These are phyloP conservation scores for Melieria omissa DNA, from an alignment of 2,888 invertebrate genomes.

Conservation along the genomic window DNA sequence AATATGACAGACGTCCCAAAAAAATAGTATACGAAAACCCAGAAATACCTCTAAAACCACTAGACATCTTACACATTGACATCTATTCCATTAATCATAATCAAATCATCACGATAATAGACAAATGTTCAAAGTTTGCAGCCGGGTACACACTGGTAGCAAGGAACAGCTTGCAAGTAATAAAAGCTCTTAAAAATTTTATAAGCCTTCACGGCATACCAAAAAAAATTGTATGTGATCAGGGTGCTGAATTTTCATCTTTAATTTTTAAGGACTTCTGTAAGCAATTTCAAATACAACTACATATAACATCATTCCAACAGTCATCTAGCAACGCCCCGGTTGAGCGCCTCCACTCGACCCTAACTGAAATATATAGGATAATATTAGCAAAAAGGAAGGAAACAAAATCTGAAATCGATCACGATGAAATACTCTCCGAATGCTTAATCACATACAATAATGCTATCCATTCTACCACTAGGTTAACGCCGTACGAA, in stretches of 20 bases:
- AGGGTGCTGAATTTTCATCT: background rate
- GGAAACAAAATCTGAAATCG: background rate
- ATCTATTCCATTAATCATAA: background rate
- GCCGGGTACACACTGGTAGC: background rate
- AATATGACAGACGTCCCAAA: background rate
- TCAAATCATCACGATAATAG: background rate
- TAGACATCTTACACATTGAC: background rate
- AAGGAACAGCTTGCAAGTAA: background rate
- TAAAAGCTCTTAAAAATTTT: background rate
- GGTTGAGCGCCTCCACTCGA: background rate
- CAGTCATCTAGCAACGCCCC: background rate
- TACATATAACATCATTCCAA: constrained; percentile 1
- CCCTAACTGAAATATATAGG: too few species aligned
- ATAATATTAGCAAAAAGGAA: background rate
- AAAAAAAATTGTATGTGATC: background rate
- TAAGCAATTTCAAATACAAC: too few species aligned
- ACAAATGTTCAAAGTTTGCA: constrained; percentile 10
- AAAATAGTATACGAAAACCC: background rate
- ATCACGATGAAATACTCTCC: background rate
- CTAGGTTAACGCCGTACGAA: background rate
- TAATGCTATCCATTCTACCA: constrained; percentile 3
- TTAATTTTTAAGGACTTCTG: background rate
- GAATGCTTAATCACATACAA: background rate
- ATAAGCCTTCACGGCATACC: background rate
- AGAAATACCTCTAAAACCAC: background rate